A percentile compares a stretch with the other conserved stretches of the same genome.
phyloP scores from a whole-genome alignment of 1,140 invertebrate species.

The Gonatopus flavifemur region DNA sequence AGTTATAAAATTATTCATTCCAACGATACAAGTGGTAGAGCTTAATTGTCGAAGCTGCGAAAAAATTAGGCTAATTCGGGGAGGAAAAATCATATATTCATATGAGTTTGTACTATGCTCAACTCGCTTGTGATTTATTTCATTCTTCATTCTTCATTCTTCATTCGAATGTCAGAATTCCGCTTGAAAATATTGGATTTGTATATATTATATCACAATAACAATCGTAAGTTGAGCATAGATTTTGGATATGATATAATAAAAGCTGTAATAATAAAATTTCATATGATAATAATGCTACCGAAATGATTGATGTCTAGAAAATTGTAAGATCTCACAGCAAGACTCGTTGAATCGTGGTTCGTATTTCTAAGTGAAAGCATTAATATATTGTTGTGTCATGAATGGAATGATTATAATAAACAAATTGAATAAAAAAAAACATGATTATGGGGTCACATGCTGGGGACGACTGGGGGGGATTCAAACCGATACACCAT shows the following conservation, averaged over 20 bases:
- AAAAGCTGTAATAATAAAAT: conserved; percentile 34
- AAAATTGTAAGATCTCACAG: too few relatives aligned
- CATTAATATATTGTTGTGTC: too few relatives aligned
- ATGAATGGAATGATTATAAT: too few relatives aligned
- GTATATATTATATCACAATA: neutral
- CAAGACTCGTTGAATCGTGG: too few relatives aligned
- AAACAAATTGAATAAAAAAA: too few relatives aligned
- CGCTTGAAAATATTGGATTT: too few relatives aligned
- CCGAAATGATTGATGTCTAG: too few relatives aligned
- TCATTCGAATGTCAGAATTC: neutral
- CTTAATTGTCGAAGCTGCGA: conserved; percentile 36
- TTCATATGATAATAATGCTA: too few relatives aligned
- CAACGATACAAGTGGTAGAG: conserved; percentile 43
- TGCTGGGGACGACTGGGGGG: too few relatives aligned
- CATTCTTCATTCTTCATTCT: neutral
- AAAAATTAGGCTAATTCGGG: conserved; percentile 34
- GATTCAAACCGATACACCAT: too few relatives aligned
- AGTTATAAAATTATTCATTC: conserved; percentile 16
- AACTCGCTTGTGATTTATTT: conserved; percentile 21
- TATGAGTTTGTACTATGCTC: conserved; percentile 30
- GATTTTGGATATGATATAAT: conserved; percentile 29
- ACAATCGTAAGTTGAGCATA: conserved; percentile 33
- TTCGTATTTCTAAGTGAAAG: too few relatives aligned
- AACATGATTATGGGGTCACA: too few relatives aligned
- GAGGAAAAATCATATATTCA: conserved; percentile 7